Conservation (phyloP, 2,113 vertebrate genomes). For the Prunella fulvescens region DNA sequence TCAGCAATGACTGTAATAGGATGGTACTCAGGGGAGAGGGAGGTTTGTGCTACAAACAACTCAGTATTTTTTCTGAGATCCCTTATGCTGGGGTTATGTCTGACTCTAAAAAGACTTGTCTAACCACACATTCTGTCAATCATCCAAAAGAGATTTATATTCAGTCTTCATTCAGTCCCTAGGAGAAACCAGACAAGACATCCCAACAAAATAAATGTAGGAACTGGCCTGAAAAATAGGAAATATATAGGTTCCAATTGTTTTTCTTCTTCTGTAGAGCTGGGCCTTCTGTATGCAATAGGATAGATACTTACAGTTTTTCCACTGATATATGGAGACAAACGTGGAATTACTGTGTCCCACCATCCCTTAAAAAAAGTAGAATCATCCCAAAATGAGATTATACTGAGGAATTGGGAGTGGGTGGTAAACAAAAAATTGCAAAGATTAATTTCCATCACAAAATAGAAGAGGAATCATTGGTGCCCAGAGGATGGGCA, state of each 20-base stretch:
- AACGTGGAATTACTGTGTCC: not conserved
- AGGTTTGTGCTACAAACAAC: not conserved
- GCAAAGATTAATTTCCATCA: not conserved
- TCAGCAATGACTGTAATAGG: not conserved
- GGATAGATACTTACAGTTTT: not conserved
- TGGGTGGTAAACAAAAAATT: not conserved
- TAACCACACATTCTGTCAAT: conserved; percentile 4
- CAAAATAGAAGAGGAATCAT: not conserved
- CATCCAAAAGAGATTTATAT: not conserved
- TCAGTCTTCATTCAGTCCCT: not conserved
- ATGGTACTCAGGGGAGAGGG: not conserved
- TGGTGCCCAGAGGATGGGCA: not conserved
- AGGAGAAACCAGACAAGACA: not conserved
- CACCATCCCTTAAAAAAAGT: not conserved
- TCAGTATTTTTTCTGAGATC: not conserved
- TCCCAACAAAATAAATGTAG: not conserved
- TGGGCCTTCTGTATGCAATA: not conserved
- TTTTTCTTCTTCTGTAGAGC: not conserved
- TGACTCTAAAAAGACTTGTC: not conserved
- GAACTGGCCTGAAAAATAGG: not conserved
- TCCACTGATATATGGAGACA: not conserved
- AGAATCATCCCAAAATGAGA: not conserved
- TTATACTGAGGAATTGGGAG: not conserved
- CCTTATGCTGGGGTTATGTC: not conserved
- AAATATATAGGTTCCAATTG: not conserved